Evolutionary conservation across 2,113 vertebrate species (phyloP).

Genomic region (Garra rufa): DNA sequence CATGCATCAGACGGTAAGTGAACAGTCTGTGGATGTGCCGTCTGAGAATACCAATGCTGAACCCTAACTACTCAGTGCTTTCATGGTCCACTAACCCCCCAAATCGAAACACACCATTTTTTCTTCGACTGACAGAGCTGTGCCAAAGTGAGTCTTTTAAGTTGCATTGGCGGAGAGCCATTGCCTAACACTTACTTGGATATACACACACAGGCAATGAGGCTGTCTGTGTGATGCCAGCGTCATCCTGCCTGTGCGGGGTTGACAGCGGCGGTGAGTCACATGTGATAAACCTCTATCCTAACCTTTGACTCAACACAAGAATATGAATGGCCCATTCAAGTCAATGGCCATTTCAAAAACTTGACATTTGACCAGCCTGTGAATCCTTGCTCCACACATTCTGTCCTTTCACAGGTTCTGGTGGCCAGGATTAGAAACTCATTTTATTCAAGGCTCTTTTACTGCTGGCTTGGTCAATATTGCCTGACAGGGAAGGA

Average conservation of each 20-base stretch:
- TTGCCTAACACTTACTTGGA: conserved; percentile 36
- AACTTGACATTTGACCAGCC: conserved; percentile 47
- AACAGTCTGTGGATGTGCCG: not conserved
- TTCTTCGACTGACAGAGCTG: conserved; percentile 69
- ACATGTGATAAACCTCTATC: conserved; percentile 64
- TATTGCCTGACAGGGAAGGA: conserved; percentile 45
- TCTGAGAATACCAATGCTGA: not conserved
- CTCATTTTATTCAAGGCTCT: conserved; percentile 45
- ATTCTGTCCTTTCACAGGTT: conserved; percentile 40
- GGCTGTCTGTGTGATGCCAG: conserved; percentile 65
- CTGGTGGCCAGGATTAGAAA: conserved; percentile 39
- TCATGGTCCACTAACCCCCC: conserved; percentile 2
- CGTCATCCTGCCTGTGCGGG: conserved; percentile 64
- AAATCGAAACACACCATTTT: conserved; percentile 29
- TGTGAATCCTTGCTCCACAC: conserved; percentile 53
- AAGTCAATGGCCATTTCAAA: conserved; percentile 53
- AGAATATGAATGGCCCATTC: conserved; percentile 70
- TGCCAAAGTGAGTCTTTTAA: conserved; percentile 67
- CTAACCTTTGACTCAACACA: conserved; percentile 53
- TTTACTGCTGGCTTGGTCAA: conserved; percentile 47
- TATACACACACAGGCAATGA: conserved; percentile 38
- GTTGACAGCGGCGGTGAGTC: conserved; percentile 26
- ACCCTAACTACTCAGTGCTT: not conserved
- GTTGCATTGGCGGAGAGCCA: conserved; percentile 63
- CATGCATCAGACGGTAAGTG: not conserved